Evolutionary conservation across 2,113 vertebrate genomes (phyloP).

Genomic region (Myrmophylax atrothorax): DNA sequence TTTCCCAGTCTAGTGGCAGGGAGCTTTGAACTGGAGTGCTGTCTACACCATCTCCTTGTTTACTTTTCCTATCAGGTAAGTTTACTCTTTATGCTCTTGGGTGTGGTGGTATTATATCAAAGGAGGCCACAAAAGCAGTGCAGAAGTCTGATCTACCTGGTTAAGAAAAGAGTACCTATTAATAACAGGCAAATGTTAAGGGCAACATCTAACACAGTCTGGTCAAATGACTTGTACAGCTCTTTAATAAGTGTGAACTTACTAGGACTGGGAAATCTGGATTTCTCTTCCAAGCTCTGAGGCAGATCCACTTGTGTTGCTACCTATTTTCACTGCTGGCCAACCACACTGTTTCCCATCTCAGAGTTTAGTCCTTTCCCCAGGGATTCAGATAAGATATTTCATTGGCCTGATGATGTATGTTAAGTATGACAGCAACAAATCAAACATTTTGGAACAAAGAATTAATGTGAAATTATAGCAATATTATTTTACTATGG

Average conservation of each 20-base stretch:
- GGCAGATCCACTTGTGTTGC: background rate
- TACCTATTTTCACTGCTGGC: background rate
- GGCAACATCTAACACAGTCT: background rate
- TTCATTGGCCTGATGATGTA: background rate
- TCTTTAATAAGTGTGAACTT: background rate
- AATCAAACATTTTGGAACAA: background rate
- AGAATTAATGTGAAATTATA: background rate
- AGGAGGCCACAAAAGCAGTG: background rate
- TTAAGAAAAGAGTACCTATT: background rate
- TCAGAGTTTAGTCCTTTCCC: background rate
- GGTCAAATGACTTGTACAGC: background rate
- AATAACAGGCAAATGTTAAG: background rate
- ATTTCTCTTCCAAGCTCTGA: background rate
- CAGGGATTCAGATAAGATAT: background rate
- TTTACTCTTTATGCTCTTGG: background rate
- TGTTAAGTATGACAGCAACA: background rate
- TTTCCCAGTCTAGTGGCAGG: background rate
- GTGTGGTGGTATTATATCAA: background rate
- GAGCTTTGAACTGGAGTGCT: background rate
- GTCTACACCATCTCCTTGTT: background rate
- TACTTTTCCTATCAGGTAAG: background rate
- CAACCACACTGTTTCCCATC: background rate
- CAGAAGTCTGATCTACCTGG: background rate
- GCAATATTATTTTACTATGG: background rate
- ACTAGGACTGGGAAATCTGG: background rate